Evolutionary conservation across 2,113 vertebrate species (phyloP), one percentile per base, ranked within the genome.

Genomic region (Micromys minutus): DNA sequence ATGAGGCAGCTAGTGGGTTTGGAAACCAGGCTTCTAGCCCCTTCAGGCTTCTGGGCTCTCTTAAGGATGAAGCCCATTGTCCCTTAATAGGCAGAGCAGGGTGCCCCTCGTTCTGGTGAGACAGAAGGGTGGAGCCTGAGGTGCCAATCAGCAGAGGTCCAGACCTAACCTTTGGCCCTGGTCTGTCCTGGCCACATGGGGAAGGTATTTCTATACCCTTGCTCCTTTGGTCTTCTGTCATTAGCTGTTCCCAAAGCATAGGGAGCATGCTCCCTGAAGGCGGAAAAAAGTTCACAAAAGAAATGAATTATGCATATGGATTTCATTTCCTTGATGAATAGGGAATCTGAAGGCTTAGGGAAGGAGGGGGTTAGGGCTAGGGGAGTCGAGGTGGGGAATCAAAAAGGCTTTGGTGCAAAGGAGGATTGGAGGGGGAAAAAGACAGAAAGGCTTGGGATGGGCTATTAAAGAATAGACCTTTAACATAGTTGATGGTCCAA

Each of bases 231-330:
- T 98, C 96, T 98, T 81, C 97, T 93, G 80, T 95, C 96, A 95
- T 97, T 87, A 65, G 92, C 96, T 75, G 96, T 86, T 97, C 67
- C 96, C 97, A 95, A 77, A 97, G 97, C 95, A 52, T 93, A 7
- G 90, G 97, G 97, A 98, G 97, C 97, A 79, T 98, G 94, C 94
- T 97, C 97, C 96, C 97, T 87, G 91, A 94, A 95, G 96, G 96
- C n/a, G 95, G 96, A 91, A 95, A 24, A 84, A 98, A 98, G 97
- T 98, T 98, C 98, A 98, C 98, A 98, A 98, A 98, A 98, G 98
- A 98, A 98, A 98, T 98, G 98, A 98, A 98, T 98, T 98, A 98
- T 98, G 98, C 98, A 98, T 98, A 98, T 98, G 98, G 98, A 98
- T 98, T 98, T 98, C 98, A 98, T 98, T 98, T 98, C 96, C 97